Percentiles rank a stretch among this genome's conserved stretches.
Evolutionary conservation across 2,888 invertebrate genomes (phyloP).

Genomic region (Drosophila fungiperda): DNA sequence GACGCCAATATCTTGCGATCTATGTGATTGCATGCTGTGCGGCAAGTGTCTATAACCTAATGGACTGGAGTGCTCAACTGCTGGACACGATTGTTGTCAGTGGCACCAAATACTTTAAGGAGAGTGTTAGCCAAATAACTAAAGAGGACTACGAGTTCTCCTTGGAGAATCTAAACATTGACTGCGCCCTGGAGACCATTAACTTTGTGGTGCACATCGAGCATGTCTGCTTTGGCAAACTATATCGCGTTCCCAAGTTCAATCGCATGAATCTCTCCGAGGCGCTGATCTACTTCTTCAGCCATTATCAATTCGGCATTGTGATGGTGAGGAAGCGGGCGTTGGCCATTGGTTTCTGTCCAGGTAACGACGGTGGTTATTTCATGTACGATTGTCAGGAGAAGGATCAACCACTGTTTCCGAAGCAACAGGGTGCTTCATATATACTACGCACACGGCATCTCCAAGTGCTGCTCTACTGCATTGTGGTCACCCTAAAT

Average conservation of each 20-base stretch:
- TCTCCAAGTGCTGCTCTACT: conserved; percentile 88
- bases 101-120: conserved; percentile 87
- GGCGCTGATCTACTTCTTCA: conserved; percentile 88
- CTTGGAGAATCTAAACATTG: conserved; percentile 87
- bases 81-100: conserved; percentile 88
- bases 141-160: conserved; percentile 87
- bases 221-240: conserved; percentile 87
- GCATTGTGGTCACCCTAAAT: conserved; percentile 88
- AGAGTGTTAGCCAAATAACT: conserved; percentile 86
- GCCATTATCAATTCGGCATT: conserved; percentile 86
- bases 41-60: conserved; percentile 87
- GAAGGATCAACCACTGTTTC: conserved; percentile 87
- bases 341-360: conserved; percentile 86
- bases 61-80: conserved; percentile 88
- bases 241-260: conserved; percentile 85
- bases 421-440: conserved; percentile 87
- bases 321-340: conserved; percentile 86
- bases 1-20: conserved; percentile 88
- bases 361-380: conserved; percentile 86
- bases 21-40: conserved; percentile 87
- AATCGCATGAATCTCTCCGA: conserved; percentile 88
- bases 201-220: conserved; percentile 87
- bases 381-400: conserved; percentile 90
- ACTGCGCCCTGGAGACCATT: conserved; percentile 87
- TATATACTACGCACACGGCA: conserved; percentile 88